phyloP scores from a whole-genome alignment of 1,140 invertebrate species.

The Pollicipes pollicipes region DNA sequence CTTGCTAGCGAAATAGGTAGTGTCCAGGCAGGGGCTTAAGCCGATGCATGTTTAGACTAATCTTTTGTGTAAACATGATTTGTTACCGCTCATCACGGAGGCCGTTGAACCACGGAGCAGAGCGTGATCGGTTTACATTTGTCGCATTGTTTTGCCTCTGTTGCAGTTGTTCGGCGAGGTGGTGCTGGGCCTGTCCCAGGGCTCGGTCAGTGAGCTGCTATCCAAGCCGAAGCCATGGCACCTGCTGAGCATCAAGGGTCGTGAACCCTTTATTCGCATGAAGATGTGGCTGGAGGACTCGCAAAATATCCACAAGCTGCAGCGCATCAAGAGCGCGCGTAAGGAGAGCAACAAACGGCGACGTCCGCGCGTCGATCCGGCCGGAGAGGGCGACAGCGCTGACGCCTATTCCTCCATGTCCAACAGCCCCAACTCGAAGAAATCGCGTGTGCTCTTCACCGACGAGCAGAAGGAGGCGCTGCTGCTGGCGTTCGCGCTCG shows the following conservation, averaged over 20 bases:
- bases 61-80: too few relatives aligned
- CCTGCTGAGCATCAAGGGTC: constrained; percentile 93
- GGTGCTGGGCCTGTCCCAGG: constrained; percentile 85
- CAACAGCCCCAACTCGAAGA: constrained; percentile 43
- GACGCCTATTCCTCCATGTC: constrained; percentile 65
- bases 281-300: constrained; percentile 83
- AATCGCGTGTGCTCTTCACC: constrained; percentile 83
- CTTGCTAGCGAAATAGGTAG: too few relatives aligned
- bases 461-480: constrained; percentile 96
- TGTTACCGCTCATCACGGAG: too few relatives aligned
- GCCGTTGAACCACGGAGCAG: too few relatives aligned
- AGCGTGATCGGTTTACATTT: background rate
- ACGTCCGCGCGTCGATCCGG: constrained; percentile 33
- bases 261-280: constrained; percentile 96
- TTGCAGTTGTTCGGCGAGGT: constrained; percentile 85
- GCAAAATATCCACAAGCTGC: constrained; percentile 65
- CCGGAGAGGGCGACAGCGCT: constrained; percentile 41
- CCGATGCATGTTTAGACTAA: too few relatives aligned
- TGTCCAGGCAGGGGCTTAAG: too few relatives aligned
- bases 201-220: constrained; percentile 87
- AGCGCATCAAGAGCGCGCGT: constrained; percentile 66
- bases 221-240: constrained; percentile 98
- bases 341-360: constrained; percentile 73
- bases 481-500: constrained; percentile 74
- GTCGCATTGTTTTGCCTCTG: too few relatives aligned